Percentiles rank a stretch among this genome's conserved stretches.
phyloP scores from a whole-genome alignment of 2,888 invertebrate genomes.

The Neoscelio sp. region DNA sequence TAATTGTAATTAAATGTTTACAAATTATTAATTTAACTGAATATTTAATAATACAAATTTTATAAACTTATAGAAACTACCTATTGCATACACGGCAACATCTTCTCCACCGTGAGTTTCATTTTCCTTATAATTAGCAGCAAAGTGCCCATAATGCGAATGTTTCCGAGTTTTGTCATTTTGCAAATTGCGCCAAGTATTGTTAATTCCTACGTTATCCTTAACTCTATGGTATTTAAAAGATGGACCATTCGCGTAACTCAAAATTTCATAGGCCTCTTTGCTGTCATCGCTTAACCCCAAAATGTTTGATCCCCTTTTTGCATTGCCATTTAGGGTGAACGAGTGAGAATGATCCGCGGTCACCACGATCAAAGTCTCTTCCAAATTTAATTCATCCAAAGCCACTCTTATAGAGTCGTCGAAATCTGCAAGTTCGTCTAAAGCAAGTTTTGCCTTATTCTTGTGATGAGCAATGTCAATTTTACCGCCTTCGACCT shows the following conservation, averaged over 20 bases:
- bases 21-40: not conserved
- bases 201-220: constrained; percentile 73
- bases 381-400: constrained; percentile 83
- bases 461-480: constrained; percentile 88
- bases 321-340: constrained; percentile 86
- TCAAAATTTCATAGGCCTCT: constrained; percentile 85
- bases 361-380: constrained; percentile 88
- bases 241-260: constrained; percentile 86
- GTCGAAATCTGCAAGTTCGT: constrained; percentile 87
- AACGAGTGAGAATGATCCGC: constrained; percentile 87
- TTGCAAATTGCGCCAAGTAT: constrained; percentile 79
- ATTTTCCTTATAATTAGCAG: constrained; percentile 82
- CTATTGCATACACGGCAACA: constrained; percentile 86
- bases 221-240: constrained; percentile 83
- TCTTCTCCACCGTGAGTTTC: constrained; percentile 88
- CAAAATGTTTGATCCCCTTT: constrained; percentile 85
- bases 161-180: constrained; percentile 77
- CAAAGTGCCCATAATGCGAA: constrained; percentile 84
- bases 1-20: no score
- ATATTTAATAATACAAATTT: not conserved
- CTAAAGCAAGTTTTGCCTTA: constrained; percentile 85
- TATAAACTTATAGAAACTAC: no score
- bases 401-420: constrained; percentile 85
- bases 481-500: constrained; percentile 86
- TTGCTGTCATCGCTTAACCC: constrained; percentile 82